A percentile compares a stretch with the other conserved stretches of the same genome.
These are phyloP conservation scores for Heliconius melpomene DNA, from an alignment of 1,140 invertebrate genomes.

Conservation along the genomic window DNA sequence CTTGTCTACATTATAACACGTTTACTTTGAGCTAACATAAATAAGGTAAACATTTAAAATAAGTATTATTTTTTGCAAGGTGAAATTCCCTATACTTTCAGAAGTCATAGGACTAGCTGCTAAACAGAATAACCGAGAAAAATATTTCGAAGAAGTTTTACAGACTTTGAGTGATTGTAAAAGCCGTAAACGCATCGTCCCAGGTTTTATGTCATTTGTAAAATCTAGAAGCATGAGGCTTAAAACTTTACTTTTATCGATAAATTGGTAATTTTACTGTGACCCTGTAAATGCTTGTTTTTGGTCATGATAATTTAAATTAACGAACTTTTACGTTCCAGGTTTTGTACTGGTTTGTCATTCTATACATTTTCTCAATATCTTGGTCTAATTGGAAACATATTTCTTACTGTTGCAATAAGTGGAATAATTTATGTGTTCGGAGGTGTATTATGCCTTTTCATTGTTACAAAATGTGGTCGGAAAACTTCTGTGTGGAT, in stretches of 20 bases:
- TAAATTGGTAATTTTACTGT: conserved; percentile 84
- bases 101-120: conserved; percentile 68
- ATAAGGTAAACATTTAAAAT: too few relatives aligned
- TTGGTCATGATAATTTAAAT: background rate
- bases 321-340: conserved; percentile 43
- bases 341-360: conserved; percentile 87
- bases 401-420: conserved; percentile 87
- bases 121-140: conserved; percentile 67
- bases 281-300: background rate
- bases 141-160: conserved; percentile 64
- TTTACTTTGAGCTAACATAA: too few relatives aligned
- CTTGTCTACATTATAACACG: too few relatives aligned
- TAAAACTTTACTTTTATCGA: conserved; percentile 86
- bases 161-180: conserved; percentile 51
- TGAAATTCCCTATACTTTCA: conserved; percentile 23
- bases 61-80: too few relatives aligned
- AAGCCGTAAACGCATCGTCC: conserved; percentile 34
- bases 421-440: conserved; percentile 84
- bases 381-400: conserved; percentile 85
- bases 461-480: conserved; percentile 83
- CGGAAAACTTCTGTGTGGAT: conserved; percentile 83
- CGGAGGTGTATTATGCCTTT: conserved; percentile 84
- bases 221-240: conserved; percentile 83
- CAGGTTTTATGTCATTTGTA: conserved; percentile 60
- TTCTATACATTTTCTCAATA: conserved; percentile 89